phyloP scores from a whole-genome alignment of 2,888 invertebrate genomes.

The Drosophila mettleri region DNA sequence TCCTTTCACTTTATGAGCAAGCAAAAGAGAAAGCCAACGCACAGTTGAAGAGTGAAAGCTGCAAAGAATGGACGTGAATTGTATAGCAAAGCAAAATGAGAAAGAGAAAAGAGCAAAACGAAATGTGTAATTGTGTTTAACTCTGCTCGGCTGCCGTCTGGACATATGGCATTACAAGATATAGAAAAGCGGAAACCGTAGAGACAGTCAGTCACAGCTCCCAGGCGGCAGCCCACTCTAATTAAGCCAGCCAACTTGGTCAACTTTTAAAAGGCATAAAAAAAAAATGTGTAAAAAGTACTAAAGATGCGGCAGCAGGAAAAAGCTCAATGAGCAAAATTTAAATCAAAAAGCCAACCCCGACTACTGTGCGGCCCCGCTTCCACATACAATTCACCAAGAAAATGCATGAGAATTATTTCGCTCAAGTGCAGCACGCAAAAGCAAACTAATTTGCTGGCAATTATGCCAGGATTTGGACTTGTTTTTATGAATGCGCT shows the following conservation, averaged over 20 bases:
- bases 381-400: not conserved
- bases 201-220: conserved; percentile 5
- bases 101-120: conserved; percentile 9
- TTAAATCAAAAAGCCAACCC: conserved; percentile 25
- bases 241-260: conserved; percentile 66
- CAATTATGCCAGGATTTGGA: conserved; percentile 54
- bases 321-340: conserved; percentile 12
- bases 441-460: conserved; percentile 58
- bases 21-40: conserved; percentile 17
- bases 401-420: conserved; percentile 51
- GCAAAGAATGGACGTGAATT: conserved; percentile 52
- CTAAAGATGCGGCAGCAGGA: conserved; percentile 14
- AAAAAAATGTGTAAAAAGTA: conserved; percentile 30
- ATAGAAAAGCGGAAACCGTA: conserved; percentile 2
- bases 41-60: conserved; percentile 59
- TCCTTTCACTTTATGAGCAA: not conserved
- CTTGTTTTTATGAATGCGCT: conserved; percentile 50
- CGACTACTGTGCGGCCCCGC: not conserved
- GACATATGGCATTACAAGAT: conserved; percentile 63
- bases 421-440: conserved; percentile 58
- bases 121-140: conserved; percentile 64
- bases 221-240: conserved; percentile 52
- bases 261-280: conserved; percentile 42
- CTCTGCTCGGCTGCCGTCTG: conserved; percentile 33
- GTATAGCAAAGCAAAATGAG: conserved; percentile 42